Base-by-base conservation (phyloP, 2,797 vertebrate genomes). In the Cottoperca gobio region DNA sequence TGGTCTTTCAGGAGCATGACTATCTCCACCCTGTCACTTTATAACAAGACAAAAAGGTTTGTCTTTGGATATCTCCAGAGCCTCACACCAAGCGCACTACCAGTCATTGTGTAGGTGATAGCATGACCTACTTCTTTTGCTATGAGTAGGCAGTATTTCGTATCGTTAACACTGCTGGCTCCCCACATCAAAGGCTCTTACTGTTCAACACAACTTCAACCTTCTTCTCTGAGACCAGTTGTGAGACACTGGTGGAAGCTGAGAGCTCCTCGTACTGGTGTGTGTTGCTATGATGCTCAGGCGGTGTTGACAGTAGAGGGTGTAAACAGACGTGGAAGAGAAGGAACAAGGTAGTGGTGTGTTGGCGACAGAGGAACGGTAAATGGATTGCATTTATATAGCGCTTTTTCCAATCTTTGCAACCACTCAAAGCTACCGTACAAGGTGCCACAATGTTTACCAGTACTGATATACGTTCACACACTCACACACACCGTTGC, bases 291-390 rank as follows among this genome's bases (percentile, higher is more conserved):
- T 87, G 86, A 82, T 45, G 55, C 53, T 43, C 35, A 11, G 79
- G 76, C 16, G 33, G 28, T 93, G 90, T 92, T 93, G 88, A 91
- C 85, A 81, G 79, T 85, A 86, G 43, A 86, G 85, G 87, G 78
- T 75, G 84, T 91, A 91, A 91, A 93, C 86, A 92, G 70, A 79
- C 63, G 16, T n/a, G 64, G 78, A 79, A 71, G 21, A 69, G 80
- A 66, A 58, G 76, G 76, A 83, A 79, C 70, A 82, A 86, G 87
- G 76, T 71, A 61, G 64, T 13, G 76, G 54, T 66, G 69, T 74
- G 73, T 40, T 53, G 64, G 74, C 59, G 55, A 61, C 10, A 28
- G 57, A 70, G 45, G n/a, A n/a, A n/a, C n/a, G n/a, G n/a, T n/a
- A n/a, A n/a, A n/a, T n/a, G n/a, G n/a, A n/a, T n/a, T n/a, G n/a